These are phyloP conservation scores for Accipiter superciliosus DNA, from an alignment of 2,797 vertebrate genomes.

Conservation along the genomic window DNA sequence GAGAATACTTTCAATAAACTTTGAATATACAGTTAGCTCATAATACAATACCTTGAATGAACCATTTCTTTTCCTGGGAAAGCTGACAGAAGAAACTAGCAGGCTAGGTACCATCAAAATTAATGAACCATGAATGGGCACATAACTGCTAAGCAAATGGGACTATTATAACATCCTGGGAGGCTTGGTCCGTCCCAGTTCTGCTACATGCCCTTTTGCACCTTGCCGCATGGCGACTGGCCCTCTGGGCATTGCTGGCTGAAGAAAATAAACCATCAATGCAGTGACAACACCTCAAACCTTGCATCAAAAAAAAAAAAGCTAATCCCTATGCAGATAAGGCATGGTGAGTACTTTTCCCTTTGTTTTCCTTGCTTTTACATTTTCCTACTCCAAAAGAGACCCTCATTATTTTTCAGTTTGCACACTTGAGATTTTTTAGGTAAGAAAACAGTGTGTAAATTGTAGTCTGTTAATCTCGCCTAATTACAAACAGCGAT, in stretches of 20 bases:
- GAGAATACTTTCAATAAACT: not conserved
- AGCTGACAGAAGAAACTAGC: not conserved
- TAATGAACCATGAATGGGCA: not conserved
- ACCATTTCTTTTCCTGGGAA: not conserved
- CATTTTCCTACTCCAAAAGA: not conserved
- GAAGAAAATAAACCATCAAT: constrained; percentile 18
- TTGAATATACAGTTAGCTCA: not conserved
- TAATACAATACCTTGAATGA: not conserved
- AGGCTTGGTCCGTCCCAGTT: not conserved
- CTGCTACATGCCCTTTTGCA: not conserved
- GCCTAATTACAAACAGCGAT: not conserved
- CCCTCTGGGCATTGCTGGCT: not conserved
- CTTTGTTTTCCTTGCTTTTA: not conserved
- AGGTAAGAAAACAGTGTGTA: not conserved
- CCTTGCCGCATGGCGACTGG: not conserved
- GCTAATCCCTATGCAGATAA: not conserved
- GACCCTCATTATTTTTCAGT: not conserved
- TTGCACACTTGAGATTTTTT: not conserved
- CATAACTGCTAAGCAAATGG: constrained; percentile 10
- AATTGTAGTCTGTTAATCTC: not conserved
- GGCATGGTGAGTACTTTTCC: not conserved
- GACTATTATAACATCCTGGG: not conserved
- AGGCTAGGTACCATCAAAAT: not conserved
- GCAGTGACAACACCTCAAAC: not conserved
- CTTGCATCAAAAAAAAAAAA: not conserved